These are phyloP conservation scores for Belgica antarctica DNA, from an alignment of 2,888 invertebrate genomes.

Conservation along the genomic window DNA sequence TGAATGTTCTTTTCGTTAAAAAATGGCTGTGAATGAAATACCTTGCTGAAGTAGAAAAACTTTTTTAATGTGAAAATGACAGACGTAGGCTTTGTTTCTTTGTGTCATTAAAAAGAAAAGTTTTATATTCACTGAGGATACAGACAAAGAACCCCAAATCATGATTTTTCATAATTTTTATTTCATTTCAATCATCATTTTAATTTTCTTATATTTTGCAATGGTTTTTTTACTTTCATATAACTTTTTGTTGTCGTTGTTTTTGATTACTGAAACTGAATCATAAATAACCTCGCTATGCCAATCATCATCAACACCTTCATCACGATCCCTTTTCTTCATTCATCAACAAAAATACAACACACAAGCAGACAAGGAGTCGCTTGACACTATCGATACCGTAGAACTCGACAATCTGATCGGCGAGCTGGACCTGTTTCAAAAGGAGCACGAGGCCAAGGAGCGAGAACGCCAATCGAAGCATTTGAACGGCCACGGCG, in stretches of 20 bases:
- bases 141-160: constrained; percentile 18
- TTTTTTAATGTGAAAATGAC: neutral
- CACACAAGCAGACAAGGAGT: constrained; percentile 54
- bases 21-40: constrained; percentile 7
- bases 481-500: constrained; percentile 45
- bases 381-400: constrained; percentile 50
- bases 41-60: neutral
- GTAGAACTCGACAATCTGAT: constrained; percentile 55
- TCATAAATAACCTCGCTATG: constrained; percentile 28
- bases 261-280: constrained; percentile 36
- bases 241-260: constrained; percentile 42
- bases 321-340: constrained; percentile 33
- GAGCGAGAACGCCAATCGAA: constrained; percentile 44
- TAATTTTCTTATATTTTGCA: constrained; percentile 36
- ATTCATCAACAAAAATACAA: constrained; percentile 23
- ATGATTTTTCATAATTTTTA: constrained; percentile 42
- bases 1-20: neutral
- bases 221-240: constrained; percentile 42
- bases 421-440: constrained; percentile 57
- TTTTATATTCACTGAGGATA: neutral
- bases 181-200: constrained; percentile 44
- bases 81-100: neutral
- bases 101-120: neutral
- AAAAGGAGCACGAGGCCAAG: constrained; percentile 54
- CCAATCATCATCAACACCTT: constrained; percentile 24